Base-by-base conservation (phyloP, 2,797 vertebrate species). In the Tadarida brasiliensis region DNA sequence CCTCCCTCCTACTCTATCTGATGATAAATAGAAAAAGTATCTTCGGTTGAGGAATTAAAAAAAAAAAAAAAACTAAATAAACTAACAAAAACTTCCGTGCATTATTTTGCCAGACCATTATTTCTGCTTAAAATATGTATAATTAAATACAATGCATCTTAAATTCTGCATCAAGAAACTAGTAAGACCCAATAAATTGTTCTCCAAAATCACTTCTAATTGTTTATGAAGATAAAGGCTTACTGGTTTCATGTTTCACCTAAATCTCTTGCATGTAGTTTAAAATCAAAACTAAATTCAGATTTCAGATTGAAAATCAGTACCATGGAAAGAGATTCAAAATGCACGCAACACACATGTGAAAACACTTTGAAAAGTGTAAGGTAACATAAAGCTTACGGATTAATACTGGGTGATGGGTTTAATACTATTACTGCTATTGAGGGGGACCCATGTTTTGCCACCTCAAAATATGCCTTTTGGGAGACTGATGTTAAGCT, bases 201-300 rank as follows among this genome's bases (percentile, higher is more conserved):
- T 28, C n/a, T 89, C 54, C 68, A 83, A 88, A 96, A 33, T 80
- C 22, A 71, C 14, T 90, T 54, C 28, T 65, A 84, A 49, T 14
- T 82, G 11, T 49, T 19, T 65, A 14, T 39, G 54, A 92, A 82
- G 12, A 35, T n/a, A 90, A 96, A 65, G 73, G 7, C 49, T 51
- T 87, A 10, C 57, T 70, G 63, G 24, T 47, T 71, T 78, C 47
- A 80, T 78, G 30, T 88, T 96, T 92, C 61, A 91, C n/a, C 81
- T 76, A 68, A 90, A 88, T 57, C 22, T 85, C 67, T n/a, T 49
- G 2, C 81, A 65, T 56, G 30, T 2, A 68, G 61, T 68, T 94
- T 97, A 77, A 92, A 82, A 65, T 59, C 87, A 28, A 96, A 86
- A 91, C 5, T 70, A 90, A 77, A 68, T 49, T 88, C 56, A 33